Base-by-base conservation (phyloP, 2,113 vertebrate species). In the Osmerus mordax region DNA sequence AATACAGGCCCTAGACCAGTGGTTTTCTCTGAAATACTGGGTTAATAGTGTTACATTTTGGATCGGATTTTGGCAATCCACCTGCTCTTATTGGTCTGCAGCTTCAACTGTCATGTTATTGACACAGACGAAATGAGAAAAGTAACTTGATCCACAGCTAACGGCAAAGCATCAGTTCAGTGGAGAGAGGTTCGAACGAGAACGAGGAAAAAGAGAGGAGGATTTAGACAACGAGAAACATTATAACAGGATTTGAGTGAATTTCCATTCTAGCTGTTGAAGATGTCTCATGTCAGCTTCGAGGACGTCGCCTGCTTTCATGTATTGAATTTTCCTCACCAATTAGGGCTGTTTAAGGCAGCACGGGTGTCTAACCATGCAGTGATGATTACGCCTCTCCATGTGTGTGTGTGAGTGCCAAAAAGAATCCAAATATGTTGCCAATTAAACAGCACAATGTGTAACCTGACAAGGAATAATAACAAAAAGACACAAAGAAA, bases 311-410 rank as follows among this genome's bases (percentile, higher is more conserved):
- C 19, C 21, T 14, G 32, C 58, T 60, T 67, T 75, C 19, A 18
- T 70, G 12, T 80, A 70, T 59, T 70, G 16, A 7, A 41, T 65
- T 65, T 73, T 56, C 71, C 60, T 69, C 53, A 7, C 73, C 54
- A 79, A 77, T 80, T 83, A 84, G 66, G 60, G 64, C 21, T 55
- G 66, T 59, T 76, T 58, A 79, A 78, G 70, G 47, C 52, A 36
- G 73, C 52, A 58, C 25, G 73, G 51, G 52, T 71, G 53, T 54
- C 5, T 63, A 63, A 51, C 52, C 71, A 52, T 77, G 72, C 19
- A 11, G 67, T 2, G 60, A 81, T 69, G 74, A 71, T 64, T 74
- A 67, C 52, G 19, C 61, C 51, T 53, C 14, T 23, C 56, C 25
- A 51, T 47, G 62, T 61, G 6, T 32, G 56, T 58, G 3, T 69